Base-by-base conservation (phyloP, 2,113 vertebrate species). In the Bos indicus region DNA sequence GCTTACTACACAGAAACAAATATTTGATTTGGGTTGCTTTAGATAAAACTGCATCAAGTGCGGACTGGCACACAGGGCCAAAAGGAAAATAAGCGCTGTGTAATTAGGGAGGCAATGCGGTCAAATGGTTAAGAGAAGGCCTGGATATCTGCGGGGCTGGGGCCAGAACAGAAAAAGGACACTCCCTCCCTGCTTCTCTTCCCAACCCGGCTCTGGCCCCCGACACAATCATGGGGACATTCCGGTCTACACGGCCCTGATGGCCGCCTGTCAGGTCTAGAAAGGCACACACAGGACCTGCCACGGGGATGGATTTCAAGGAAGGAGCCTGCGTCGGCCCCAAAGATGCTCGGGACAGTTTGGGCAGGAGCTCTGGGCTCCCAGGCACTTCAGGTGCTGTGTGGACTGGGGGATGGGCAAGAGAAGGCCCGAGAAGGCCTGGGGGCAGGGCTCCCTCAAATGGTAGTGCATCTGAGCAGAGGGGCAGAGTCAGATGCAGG, bases 371-470 rank as follows among this genome's bases (percentile, higher is more conserved):
- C 77, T 88, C 28, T 1, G 1, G 62, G 62, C 26, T 23, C 64
- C 43, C 30, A 16, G 56, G 30, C 7, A 28, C 80, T 16, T 1
- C 5, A 30, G 33, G 26, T 17, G 21, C 7, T 4, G 25, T 16
- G 51, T 64, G 10, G 21, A 17, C 1, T 40, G 19, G 13, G 40
- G 10, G 54, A 7, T 54, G 21, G 33, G 30, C 52, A 26, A 26
- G 51, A 23, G 52, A 4, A 8, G 28, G 2, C 0, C 30, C 12
- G 36, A 4, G 15, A 52, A 74, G 60, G 62, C 9, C 5, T 2
- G 2, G 30, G 5, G 25, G 7, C n/a, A 62, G 52, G 60, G 28
- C 43, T 23, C 28, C 2, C 1, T 0, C 7, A 1, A 7, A 13
- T 51, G 25, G 16, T 2, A 17, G 7, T 11, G 5, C 51, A 26